Percentiles rank a stretch among this genome's conserved stretches.
Conservation (phyloP, 2,797 vertebrate species). For the Emydoidea blandingii region DNA sequence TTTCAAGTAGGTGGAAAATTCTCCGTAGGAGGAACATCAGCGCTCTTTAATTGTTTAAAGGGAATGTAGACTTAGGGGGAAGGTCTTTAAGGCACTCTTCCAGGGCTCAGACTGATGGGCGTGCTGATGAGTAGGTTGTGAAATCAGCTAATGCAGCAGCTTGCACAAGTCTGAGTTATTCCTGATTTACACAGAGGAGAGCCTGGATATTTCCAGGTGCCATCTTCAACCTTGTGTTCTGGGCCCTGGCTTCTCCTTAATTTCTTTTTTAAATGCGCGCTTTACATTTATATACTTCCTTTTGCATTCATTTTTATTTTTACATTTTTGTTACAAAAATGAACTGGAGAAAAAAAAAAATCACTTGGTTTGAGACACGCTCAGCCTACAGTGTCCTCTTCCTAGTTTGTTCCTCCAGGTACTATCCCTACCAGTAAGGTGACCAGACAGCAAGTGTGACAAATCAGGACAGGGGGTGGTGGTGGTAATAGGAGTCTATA, state of each 20-base stretch:
- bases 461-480: too few relatives aligned
- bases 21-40: background rate
- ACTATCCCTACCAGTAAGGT: background rate
- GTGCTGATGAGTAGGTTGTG: background rate
- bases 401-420: background rate
- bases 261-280: background rate
- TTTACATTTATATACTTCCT: background rate
- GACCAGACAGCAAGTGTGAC: too few relatives aligned
- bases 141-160: background rate
- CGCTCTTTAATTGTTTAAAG: background rate
- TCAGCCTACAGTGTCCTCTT: background rate
- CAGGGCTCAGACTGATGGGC: background rate
- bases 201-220: background rate
- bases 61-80: background rate
- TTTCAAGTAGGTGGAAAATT: constrained; percentile 88
- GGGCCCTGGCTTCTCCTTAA: background rate
- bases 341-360: background rate
- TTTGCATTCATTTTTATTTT: background rate
- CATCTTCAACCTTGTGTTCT: background rate
- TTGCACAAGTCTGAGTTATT: background rate
- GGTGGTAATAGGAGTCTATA: too few relatives aligned
- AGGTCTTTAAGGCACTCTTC: background rate
- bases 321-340: background rate
- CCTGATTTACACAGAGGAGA: background rate
- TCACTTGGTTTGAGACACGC: background rate